Conservation (phyloP, 1,140 invertebrate genomes). For the Magallana gigas region DNA sequence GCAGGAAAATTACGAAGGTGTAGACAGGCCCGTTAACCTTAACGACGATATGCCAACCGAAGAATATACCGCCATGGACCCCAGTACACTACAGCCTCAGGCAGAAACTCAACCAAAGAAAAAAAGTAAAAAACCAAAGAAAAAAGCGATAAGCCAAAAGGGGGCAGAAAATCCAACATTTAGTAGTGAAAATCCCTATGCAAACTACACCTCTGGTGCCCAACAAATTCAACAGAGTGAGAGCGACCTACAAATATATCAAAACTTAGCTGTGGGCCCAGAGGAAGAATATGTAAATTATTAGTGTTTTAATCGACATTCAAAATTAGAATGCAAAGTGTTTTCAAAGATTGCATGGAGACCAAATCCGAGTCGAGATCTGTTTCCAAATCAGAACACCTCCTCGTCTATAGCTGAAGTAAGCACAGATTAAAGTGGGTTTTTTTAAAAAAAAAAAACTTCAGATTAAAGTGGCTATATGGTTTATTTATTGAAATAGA, state of each 20-base stretch:
- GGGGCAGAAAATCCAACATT: not conserved
- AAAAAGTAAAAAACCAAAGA: not conserved
- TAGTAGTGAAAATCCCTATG: not conserved
- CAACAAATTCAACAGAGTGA: not conserved
- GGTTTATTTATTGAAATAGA: too few species aligned
- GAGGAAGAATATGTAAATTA: constrained; percentile 2
- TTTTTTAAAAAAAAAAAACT: too few species aligned
- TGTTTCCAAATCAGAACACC: too few species aligned
- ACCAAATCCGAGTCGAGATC: too few species aligned
- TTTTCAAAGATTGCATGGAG: too few species aligned
- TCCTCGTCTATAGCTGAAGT: too few species aligned
- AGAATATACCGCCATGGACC: constrained; percentile 7
- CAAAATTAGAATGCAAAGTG: too few species aligned
- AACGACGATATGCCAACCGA: not conserved
- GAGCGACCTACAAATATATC: too few species aligned
- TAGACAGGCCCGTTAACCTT: not conserved
- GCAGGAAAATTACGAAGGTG: not conserved
- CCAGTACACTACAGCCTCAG: not conserved
- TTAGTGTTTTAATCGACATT: not conserved
- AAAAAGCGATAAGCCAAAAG: not conserved
- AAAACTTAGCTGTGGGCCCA: not conserved
- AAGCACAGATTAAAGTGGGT: too few species aligned
- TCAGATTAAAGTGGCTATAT: too few species aligned
- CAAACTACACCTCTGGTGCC: not conserved
- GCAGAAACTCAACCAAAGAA: not conserved